Evolutionary conservation across 2,113 vertebrate genomes (phyloP), one percentile per base, ranked within the genome.

Genomic region (Typhlomys cinereus): DNA sequence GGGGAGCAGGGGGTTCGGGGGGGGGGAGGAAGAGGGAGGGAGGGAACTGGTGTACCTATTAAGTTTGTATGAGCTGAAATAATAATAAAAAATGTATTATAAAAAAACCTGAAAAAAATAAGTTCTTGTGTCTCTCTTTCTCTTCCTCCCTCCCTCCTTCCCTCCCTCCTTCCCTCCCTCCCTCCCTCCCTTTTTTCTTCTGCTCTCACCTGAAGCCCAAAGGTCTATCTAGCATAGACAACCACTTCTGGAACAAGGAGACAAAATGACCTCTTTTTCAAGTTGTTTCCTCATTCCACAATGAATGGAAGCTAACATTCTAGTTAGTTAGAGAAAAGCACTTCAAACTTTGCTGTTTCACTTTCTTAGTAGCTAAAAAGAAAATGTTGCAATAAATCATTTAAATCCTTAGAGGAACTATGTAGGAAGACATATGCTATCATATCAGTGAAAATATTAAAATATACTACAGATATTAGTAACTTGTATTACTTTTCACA

Each of bases 331-430:
- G 34, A 41, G 44, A 11, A 81, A 81, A 92, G 4, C 25, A 85
- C n/a, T 85, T 69, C 59, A 85, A 46, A 84, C 59, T 27, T n/a
- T n/a, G n/a, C n/a, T 52, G 27, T 41, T 57, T 79, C 69, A 34
- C 74, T 79, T 61, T 86, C 21, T 41, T 62, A 17, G 18, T 69
- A 39, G 41, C 75, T 21, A 74, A 61, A 7, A 20, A 2, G 13
- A 31, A 87, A 83, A 81, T 57, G 7, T n/a, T 89, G 79, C 21
- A 78, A 46, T 8, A 10, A 44, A 69, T 36, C 54, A 21, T 50
- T 84, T 85, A 50, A n/a, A n/a, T n/a, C 50, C 29, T 73, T 74
- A 31, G n/a, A 88, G n/a, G 23, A 84, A 88, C 7, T 88, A 4
- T 88, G 52, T 15, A 67, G 13, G 15, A 79, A 61, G 57, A 75